Conservation (phyloP, 1,140 invertebrate species). For the Vanessa tameamea region DNA sequence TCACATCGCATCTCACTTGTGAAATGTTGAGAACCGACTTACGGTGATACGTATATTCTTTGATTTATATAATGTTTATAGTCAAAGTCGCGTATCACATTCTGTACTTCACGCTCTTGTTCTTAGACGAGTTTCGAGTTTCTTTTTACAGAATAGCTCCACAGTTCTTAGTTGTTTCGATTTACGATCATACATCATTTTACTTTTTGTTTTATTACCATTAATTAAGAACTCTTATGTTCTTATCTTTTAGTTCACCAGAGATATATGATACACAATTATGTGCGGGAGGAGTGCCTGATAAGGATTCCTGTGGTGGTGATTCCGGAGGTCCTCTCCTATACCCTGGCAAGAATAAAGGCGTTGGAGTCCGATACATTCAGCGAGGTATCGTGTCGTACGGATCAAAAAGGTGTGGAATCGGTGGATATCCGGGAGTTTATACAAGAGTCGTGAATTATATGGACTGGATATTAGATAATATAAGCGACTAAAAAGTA, state of each 20-base stretch:
- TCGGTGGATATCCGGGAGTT: slow-evolving; percentile 82
- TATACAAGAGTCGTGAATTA: slow-evolving; percentile 83
- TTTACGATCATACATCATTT: too few species aligned
- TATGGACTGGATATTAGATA: slow-evolving; percentile 85
- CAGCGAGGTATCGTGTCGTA: slow-evolving; percentile 86
- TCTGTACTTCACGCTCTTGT: too few species aligned
- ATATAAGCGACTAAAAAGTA: slow-evolving; percentile 60
- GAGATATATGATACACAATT: slow-evolving; percentile 80
- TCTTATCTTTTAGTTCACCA: slow-evolving; percentile 48
- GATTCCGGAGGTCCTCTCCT: slow-evolving; percentile 87
- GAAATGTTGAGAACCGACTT: too few species aligned
- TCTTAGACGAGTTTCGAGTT: too few species aligned
- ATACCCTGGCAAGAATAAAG: slow-evolving; percentile 61
- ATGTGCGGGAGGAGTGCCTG: slow-evolving; percentile 82
- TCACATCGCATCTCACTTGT: too few species aligned
- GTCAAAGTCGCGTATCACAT: too few species aligned
- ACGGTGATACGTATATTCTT: too few species aligned
- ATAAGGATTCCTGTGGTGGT: slow-evolving; percentile 84
- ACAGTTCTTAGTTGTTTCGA: too few species aligned
- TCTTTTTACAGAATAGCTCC: too few species aligned
- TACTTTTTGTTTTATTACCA: too few species aligned
- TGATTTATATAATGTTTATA: too few species aligned
- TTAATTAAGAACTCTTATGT: too few species aligned
- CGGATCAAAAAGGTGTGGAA: slow-evolving; percentile 83
- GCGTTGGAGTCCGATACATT: slow-evolving; percentile 68